phyloP scores from a whole-genome alignment of 2,113 vertebrate species.

The Pungitius pungitius region DNA sequence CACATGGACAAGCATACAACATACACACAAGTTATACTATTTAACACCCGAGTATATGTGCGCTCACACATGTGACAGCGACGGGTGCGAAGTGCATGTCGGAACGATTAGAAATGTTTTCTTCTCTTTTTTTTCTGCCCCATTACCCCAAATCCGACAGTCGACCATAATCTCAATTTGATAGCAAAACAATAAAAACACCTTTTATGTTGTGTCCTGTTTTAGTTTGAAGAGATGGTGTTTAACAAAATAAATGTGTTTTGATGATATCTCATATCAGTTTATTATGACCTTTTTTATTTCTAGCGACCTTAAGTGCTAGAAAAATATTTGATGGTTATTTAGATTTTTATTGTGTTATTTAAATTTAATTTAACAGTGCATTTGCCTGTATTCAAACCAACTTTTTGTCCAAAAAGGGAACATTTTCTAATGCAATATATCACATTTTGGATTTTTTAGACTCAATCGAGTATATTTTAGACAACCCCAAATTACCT shows the following conservation, averaged over 20 bases:
- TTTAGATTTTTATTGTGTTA: conserved; percentile 1
- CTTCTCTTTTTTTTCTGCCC: conserved; percentile 23
- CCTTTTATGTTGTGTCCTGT: conserved; percentile 9
- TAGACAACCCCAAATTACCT: not conserved
- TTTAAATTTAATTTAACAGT: conserved; percentile 7
- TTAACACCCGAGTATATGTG: conserved; percentile 52
- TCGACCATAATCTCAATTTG: conserved; percentile 43
- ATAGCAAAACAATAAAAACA: conserved; percentile 9
- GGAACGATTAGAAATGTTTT: conserved; percentile 16
- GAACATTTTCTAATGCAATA: conserved; percentile 12
- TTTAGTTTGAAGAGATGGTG: conserved; percentile 21
- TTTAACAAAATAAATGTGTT: conserved; percentile 13
- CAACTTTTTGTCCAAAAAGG: not conserved
- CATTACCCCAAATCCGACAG: conserved; percentile 32
- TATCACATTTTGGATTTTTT: not conserved
- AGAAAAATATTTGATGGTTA: conserved; percentile 29
- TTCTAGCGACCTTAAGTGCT: conserved; percentile 64
- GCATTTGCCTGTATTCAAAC: not conserved
- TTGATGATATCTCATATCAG: conserved; percentile 31
- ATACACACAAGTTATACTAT: conserved; percentile 37
- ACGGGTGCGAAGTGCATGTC: conserved; percentile 58
- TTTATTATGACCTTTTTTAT: no score
- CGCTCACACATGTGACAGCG: conserved; percentile 49
- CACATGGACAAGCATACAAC: conserved; percentile 31
- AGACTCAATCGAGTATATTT: not conserved